Evolutionary conservation across 2,888 invertebrate species (phyloP).

Genomic region (Pteria penguin): DNA sequence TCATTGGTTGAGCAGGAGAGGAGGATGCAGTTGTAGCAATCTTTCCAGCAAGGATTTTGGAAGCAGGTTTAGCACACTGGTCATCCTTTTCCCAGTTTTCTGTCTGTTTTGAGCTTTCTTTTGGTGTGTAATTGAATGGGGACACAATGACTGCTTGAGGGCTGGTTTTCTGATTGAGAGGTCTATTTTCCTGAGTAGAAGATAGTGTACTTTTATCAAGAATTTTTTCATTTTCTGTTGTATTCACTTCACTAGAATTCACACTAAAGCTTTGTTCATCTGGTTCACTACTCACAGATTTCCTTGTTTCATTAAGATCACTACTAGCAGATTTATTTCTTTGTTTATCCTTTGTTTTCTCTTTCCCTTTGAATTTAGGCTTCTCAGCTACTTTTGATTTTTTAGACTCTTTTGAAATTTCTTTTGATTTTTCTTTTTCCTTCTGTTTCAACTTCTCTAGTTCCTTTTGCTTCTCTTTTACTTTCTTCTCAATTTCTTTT

Average conservation of each 20-base stretch:
- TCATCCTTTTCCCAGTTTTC: constrained; percentile 24
- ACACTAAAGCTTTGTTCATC: not conserved
- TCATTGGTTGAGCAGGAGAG: constrained; percentile 55
- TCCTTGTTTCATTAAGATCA: not conserved
- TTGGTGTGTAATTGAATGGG: constrained; percentile 82
- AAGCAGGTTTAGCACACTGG: constrained; percentile 12
- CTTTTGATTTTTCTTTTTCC: constrained; percentile 11
- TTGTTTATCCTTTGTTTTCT: constrained; percentile 39
- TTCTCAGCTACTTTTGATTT: constrained; percentile 5
- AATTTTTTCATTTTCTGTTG: not conserved
- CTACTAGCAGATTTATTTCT: constrained; percentile 15
- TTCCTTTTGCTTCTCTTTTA: constrained; percentile 4
- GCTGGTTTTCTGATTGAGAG: constrained; percentile 35
- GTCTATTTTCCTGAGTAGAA: not conserved
- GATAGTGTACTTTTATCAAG: not conserved
- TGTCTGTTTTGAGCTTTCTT: not conserved
- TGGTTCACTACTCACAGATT: not conserved
- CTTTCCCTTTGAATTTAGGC: constrained; percentile 30
- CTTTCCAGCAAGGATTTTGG: not conserved
- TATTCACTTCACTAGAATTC: not conserved
- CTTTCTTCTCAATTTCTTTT: not conserved
- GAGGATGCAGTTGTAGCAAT: not conserved
- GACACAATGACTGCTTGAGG: constrained; percentile 79
- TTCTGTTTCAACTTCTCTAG: constrained; percentile 9
- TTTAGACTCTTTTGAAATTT: not conserved